phyloP scores from a whole-genome alignment of 2,888 invertebrate genomes.

The Aphidoletes aphidimyza region DNA sequence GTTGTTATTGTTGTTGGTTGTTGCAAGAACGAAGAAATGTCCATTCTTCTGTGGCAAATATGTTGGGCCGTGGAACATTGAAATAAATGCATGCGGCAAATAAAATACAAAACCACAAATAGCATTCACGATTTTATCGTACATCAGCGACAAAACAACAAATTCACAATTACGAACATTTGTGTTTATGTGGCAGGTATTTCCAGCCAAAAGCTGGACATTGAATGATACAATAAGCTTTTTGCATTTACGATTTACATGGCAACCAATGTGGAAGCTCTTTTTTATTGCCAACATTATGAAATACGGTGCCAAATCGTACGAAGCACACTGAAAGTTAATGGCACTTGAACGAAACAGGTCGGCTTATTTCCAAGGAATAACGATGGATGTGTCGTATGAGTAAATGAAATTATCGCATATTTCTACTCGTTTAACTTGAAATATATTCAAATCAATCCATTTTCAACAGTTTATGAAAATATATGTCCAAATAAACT shows the following conservation, averaged over 20 bases:
- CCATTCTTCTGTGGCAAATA: background rate
- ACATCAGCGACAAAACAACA: background rate
- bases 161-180: background rate
- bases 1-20: no score
- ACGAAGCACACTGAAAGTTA: no score
- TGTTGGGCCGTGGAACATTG: background rate
- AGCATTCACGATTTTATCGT: background rate
- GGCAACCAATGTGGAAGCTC: no score
- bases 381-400: no score
- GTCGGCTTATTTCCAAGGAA: no score
- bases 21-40: background rate
- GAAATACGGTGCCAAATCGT: no score
- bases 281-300: no score
- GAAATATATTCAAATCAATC: background rate
- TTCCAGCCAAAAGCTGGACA: background rate
- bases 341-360: no score
- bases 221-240: background rate
- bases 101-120: background rate
- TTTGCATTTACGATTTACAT: background rate
- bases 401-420: background rate
- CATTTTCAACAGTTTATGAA: no score
- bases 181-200: background rate
- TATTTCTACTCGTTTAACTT: background rate
- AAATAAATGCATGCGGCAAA: constrained; percentile 10
- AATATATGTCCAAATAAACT: background rate